These are phyloP conservation scores for Eremobia ochroleuca DNA, from an alignment of 2,888 invertebrate genomes.

Conservation along the genomic window DNA sequence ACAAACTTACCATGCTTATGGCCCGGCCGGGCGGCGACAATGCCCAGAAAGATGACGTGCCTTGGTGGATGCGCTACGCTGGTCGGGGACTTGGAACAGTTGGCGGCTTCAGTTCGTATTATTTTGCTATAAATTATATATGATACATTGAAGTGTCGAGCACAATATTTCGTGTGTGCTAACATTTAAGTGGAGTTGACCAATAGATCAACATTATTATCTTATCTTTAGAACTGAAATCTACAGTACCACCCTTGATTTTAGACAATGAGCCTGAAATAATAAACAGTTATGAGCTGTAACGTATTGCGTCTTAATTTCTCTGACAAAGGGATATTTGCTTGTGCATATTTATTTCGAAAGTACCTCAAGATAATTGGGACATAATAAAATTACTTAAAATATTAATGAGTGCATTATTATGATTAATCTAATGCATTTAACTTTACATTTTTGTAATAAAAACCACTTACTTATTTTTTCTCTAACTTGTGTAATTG, in stretches of 20 bases:
- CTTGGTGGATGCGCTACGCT: constrained; percentile 97
- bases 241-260: constrained; percentile 56
- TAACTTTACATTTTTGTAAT: not conserved
- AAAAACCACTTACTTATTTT: not conserved
- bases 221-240: constrained; percentile 58
- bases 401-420: constrained; percentile 16
- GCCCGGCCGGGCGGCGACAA: constrained; percentile 95
- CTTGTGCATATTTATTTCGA: constrained; percentile 22
- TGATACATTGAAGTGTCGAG: constrained; percentile 10
- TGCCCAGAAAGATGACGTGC: constrained; percentile 95
- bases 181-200: constrained; percentile 12
- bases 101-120: constrained; percentile 95
- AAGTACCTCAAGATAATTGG: constrained; percentile 37
- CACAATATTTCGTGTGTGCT: constrained; percentile 4
- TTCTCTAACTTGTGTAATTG: not conserved
- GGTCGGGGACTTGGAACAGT: constrained; percentile 96
- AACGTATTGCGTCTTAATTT: constrained; percentile 50
- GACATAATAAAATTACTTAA: constrained; percentile 25
- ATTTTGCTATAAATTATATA: constrained; percentile 60
- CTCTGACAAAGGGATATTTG: constrained; percentile 28
- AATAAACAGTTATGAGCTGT: constrained; percentile 42
- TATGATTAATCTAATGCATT: not conserved
- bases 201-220: constrained; percentile 51
- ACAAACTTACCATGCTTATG: constrained; percentile 95
- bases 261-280: constrained; percentile 49